A percentile compares a stretch with the other conserved stretches of the same genome.
Evolutionary conservation across 2,113 vertebrate genomes (phyloP).

Genomic region (Pomatostomus ruficeps): DNA sequence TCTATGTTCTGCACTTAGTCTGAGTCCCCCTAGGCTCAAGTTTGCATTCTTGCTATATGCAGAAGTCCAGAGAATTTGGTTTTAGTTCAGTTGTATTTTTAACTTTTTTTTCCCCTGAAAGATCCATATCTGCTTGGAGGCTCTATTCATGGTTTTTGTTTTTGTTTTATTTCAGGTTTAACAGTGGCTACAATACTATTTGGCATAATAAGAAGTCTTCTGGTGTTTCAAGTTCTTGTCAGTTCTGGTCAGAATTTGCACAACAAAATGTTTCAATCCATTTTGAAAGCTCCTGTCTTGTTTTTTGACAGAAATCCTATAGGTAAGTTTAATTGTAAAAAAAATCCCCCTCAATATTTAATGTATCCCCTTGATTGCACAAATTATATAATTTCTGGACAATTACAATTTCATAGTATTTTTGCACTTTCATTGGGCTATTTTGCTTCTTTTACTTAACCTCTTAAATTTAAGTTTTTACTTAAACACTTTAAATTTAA

Average conservation of each 20-base stretch:
- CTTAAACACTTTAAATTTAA: not conserved
- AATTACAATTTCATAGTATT: not conserved
- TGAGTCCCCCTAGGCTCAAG: not conserved
- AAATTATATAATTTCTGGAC: not conserved
- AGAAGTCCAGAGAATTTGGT: not conserved
- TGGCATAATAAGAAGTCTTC: conserved; percentile 77
- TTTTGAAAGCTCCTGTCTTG: conserved; percentile 82
- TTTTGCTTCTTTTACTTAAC: not conserved
- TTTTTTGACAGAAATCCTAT: conserved; percentile 96
- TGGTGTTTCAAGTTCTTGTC: conserved; percentile 84
- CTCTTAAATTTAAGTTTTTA: not conserved
- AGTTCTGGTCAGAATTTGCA: conserved; percentile 81
- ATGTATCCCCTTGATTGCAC: not conserved
- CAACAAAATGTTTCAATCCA: conserved; percentile 86
- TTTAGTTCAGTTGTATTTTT: not conserved
- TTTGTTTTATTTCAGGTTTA: conserved; percentile 74
- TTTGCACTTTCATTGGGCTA: fast-evolving
- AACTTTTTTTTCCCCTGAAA: not conserved
- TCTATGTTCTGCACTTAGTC: not conserved
- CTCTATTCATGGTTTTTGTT: not conserved
- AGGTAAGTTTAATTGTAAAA: conserved; percentile 72
- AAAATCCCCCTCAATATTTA: not conserved
- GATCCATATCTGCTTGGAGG: not conserved
- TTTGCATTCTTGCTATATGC: not conserved
- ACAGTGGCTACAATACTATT: conserved; percentile 80